Evolutionary conservation across 2,113 vertebrate genomes (phyloP), one percentile per base, ranked within the genome.

Genomic region (Corythaeola cristata): DNA sequence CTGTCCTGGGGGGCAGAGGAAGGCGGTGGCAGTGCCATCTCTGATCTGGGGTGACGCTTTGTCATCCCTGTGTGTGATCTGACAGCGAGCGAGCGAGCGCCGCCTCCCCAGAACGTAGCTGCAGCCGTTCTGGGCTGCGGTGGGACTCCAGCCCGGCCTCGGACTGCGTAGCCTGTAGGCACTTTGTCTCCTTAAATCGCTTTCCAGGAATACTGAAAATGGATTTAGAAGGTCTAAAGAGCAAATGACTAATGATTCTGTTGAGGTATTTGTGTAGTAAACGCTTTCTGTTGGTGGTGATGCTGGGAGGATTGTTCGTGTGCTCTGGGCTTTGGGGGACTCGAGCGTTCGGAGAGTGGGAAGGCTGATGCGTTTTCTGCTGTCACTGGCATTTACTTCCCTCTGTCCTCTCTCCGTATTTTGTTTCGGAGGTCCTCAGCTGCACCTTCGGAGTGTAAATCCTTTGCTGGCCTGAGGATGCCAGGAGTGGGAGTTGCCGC

Each of bases 341-440:
- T 10, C 4, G 3, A 3, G 53, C 26, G 11, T 50, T 53, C 0
- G 0, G 50, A 23, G 52, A 5, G 20, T 0, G 1, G 81, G 26
- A 73, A 14, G 35, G 71, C 12, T 80, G 76, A 26, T 0, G 3
- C 2, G 15, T 44, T 64, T 71, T 77, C 78, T 50, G 45, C 73
- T 63, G 71, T 30, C 35, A 3, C 11, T 56, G 63, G 21, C 49
- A 1, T 83, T 69, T 77, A 27, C 20, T 66, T 32, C 33, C 27
- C 10, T 3, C 19, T 18, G 3, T n/a, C 76, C 60, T 45, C 41
- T 55, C 26, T 44, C 27, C 2, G 0, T 50, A 1, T 41, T 56
- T 72, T 44, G 19, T 64, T 68, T 35, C 0, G 0, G n/a, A 47
- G 55, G 2, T n/a, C 18, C 52, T 74, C 56, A 37, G 41, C 37